Percentiles rank a stretch among this genome's conserved stretches.
phyloP scores from a whole-genome alignment of 2,113 vertebrate genomes.

The Rhagologus leucostigma region DNA sequence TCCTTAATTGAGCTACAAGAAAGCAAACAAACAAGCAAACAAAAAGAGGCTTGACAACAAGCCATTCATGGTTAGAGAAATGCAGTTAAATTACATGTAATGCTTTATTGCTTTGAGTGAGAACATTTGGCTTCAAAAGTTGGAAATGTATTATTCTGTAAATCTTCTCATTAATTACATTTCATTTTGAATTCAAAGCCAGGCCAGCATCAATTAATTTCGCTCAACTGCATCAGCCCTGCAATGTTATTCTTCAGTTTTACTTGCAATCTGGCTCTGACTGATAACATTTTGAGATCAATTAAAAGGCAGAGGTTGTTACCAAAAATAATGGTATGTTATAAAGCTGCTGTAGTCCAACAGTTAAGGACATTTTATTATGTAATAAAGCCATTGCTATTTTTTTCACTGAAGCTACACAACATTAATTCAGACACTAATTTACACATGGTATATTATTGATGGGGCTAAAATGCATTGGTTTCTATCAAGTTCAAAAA shows the following conservation, averaged over 20 bases:
- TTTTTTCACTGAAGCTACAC: constrained; percentile 40
- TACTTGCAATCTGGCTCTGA: constrained; percentile 56
- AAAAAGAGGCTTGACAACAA: neutral
- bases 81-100: neutral
- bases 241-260: constrained; percentile 51
- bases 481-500: constrained; percentile 27
- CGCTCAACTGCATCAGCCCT: neutral
- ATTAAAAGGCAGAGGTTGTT: constrained; percentile 58
- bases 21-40: neutral
- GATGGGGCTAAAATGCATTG: constrained; percentile 29
- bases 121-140: constrained; percentile 36
- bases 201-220: constrained; percentile 30
- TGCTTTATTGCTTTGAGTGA: neutral
- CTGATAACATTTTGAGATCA: constrained; percentile 66
- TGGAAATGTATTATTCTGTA: constrained; percentile 6
- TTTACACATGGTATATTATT: constrained; percentile 59
- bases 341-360: constrained; percentile 68
- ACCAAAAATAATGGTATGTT: constrained; percentile 65
- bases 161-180: constrained; percentile 44
- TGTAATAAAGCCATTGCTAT: constrained; percentile 53
- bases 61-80: neutral
- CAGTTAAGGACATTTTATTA: constrained; percentile 75
- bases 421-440: constrained; percentile 69
- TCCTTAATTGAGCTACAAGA: constrained; percentile 8
- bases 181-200: constrained; percentile 37